A percentile compares a stretch with the other conserved stretches of the same genome.
phyloP scores from a whole-genome alignment of 2,113 vertebrate species.

The Microtus ochrogaster region DNA sequence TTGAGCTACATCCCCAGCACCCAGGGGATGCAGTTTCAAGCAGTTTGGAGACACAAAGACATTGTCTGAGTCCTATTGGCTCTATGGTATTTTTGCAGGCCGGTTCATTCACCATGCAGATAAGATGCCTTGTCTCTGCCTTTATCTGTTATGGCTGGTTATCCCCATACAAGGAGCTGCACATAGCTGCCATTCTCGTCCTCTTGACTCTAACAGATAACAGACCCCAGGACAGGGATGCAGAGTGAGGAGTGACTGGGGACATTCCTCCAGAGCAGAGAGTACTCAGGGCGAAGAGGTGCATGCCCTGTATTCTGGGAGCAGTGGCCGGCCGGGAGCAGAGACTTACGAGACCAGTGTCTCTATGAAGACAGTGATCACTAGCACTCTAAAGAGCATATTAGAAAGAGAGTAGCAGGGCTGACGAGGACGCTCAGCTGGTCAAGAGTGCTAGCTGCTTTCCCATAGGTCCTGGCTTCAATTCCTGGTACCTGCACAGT shows the following conservation, averaged over 20 bases:
- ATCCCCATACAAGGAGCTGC: conserved; percentile 84
- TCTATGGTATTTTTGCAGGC: background rate
- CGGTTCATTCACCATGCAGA: background rate
- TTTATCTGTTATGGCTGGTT: conserved; percentile 39
- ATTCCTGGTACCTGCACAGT: background rate
- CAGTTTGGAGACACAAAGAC: background rate
- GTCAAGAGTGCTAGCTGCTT: background rate
- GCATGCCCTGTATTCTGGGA: background rate
- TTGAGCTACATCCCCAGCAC: background rate
- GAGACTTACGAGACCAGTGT: background rate
- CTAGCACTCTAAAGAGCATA: background rate
- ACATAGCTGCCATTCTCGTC: conserved; percentile 66
- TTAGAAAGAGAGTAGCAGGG: background rate
- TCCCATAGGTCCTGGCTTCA: background rate
- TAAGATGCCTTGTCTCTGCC: background rate
- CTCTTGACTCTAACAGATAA: conserved; percentile 83
- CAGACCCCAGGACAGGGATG: conserved; percentile 74
- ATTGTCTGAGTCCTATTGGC: background rate
- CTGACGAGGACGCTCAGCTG: no score
- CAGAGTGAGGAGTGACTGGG: background rate
- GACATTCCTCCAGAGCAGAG: background rate
- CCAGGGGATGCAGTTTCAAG: background rate
- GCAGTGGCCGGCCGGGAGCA: background rate
- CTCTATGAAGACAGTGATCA: background rate
- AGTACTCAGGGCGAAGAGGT: background rate